Conservation (phyloP, 1,140 invertebrate genomes). For the Tenebrio molitor region DNA sequence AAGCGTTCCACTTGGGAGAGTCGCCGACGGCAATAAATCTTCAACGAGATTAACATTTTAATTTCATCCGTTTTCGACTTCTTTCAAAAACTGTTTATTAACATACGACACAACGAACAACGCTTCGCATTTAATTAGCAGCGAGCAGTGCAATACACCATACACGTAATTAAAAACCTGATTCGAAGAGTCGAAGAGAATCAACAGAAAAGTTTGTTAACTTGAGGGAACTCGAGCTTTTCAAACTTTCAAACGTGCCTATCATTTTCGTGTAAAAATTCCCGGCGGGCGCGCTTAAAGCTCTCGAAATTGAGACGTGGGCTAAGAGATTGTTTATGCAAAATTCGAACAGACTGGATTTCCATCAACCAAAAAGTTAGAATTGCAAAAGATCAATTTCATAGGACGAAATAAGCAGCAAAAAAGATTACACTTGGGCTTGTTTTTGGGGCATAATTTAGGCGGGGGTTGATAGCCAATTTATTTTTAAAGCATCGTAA, state of each 20-base stretch:
- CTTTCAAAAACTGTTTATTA: conserved; percentile 12
- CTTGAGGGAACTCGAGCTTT: neutral
- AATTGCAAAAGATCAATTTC: too few relatives aligned
- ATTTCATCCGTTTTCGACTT: conserved; percentile 15
- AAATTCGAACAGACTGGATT: too few relatives aligned
- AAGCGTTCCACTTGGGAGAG: neutral
- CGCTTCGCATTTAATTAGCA: conserved; percentile 9
- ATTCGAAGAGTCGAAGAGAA: neutral
- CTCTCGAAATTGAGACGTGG: neutral
- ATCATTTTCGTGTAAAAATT: conserved; percentile 11
- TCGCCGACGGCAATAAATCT: conserved; percentile 10
- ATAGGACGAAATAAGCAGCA: too few relatives aligned
- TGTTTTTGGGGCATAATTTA: too few relatives aligned
- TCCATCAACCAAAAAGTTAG: too few relatives aligned
- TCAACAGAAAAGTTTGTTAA: conserved; percentile 15
- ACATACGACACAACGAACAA: neutral
- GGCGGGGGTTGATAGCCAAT: too few relatives aligned
- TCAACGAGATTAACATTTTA: conserved; percentile 16
- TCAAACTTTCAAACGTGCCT: conserved; percentile 12
- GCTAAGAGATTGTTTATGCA: neutral
- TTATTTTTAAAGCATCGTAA: too few relatives aligned
- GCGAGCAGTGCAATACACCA: neutral
- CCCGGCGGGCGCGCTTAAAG: neutral
- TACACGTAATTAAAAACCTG: conserved; percentile 23
- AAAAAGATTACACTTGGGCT: too few relatives aligned